phyloP scores from a whole-genome alignment of 2,797 vertebrate genomes.

The Melanotaenia trifasciata region DNA sequence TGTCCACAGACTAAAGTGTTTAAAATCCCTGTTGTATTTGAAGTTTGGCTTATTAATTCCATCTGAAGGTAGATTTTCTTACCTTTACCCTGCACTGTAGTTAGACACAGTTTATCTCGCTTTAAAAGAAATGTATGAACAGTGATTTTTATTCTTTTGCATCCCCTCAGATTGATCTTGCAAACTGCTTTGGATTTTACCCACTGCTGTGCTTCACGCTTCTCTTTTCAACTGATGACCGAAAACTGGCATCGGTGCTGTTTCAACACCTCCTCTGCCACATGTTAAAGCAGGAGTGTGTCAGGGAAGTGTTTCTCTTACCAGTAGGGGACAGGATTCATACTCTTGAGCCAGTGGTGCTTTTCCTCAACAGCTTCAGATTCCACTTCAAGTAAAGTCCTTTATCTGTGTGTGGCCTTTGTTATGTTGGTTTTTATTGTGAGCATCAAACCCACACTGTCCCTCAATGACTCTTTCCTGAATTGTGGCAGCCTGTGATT shows the following conservation, averaged over 20 bases:
- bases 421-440: conserved; percentile 21
- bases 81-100: not conserved
- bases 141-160: too few species aligned
- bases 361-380: conserved; percentile 3
- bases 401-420: conserved; percentile 5
- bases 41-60: not conserved
- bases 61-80: not conserved
- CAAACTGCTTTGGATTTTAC: not conserved
- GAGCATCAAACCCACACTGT: conserved; percentile 28
- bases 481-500: conserved; percentile 44
- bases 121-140: too few species aligned
- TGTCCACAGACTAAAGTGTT: not conserved
- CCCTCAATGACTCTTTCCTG: conserved; percentile 34
- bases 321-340: conserved; percentile 66
- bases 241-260: conserved; percentile 9
- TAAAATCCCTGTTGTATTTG: not conserved
- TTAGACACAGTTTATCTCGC: not conserved
- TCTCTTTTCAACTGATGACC: conserved; percentile 18
- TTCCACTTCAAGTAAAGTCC: not conserved
- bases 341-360: not conserved
- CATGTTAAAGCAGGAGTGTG: conserved; percentile 28
- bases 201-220: not conserved
- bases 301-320: conserved; percentile 10
- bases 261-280: conserved; percentile 1
- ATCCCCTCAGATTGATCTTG: not conserved